A percentile compares a stretch with the other conserved stretches of the same genome.
These are phyloP conservation scores for Diplodus sargus DNA, from an alignment of 2,797 vertebrate genomes.

Conservation along the genomic window DNA sequence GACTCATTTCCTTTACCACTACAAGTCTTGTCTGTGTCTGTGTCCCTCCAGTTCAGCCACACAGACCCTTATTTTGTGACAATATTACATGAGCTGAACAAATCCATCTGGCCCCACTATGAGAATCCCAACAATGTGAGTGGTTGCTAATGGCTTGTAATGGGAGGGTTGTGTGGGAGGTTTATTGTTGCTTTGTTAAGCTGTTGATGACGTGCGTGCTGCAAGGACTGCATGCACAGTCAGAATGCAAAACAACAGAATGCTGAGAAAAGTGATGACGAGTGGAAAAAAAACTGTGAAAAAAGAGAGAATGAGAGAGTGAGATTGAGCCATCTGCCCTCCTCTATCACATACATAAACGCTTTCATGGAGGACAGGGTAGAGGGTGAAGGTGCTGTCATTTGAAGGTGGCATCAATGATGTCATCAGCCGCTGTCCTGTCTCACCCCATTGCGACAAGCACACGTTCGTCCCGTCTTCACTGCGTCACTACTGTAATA, in stretches of 20 bases:
- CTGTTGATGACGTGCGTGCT: conserved; percentile 60
- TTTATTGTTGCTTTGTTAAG: conserved; percentile 82
- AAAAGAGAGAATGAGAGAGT: conserved; percentile 5
- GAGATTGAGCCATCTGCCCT: conserved; percentile 30
- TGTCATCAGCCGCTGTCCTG: conserved; percentile 32
- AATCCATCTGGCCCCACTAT: conserved; percentile 40
- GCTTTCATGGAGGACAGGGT: conserved; percentile 44
- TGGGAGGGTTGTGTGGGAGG: conserved; percentile 63
- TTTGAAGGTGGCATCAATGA: conserved; percentile 46
- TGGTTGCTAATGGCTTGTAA: conserved; percentile 59
- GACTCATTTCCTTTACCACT: conserved; percentile 11
- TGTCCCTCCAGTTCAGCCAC: conserved; percentile 16
- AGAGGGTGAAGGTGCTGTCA: conserved; percentile 54
- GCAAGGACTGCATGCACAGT: conserved; percentile 60
- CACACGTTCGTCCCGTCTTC: not conserved
- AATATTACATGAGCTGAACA: conserved; percentile 15
- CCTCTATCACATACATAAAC: conserved; percentile 19
- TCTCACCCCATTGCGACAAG: conserved; percentile 7
- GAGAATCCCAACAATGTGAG: conserved; percentile 67
- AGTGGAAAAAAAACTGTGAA: not conserved
- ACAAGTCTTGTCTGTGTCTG: conserved; percentile 19
- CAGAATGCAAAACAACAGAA: conserved; percentile 50
- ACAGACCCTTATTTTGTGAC: conserved; percentile 32
- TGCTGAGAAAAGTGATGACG: conserved; percentile 19
- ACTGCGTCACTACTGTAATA: conserved; percentile 56